phyloP scores from a whole-genome alignment of 2,113 vertebrate genomes.

The Calypte anna region DNA sequence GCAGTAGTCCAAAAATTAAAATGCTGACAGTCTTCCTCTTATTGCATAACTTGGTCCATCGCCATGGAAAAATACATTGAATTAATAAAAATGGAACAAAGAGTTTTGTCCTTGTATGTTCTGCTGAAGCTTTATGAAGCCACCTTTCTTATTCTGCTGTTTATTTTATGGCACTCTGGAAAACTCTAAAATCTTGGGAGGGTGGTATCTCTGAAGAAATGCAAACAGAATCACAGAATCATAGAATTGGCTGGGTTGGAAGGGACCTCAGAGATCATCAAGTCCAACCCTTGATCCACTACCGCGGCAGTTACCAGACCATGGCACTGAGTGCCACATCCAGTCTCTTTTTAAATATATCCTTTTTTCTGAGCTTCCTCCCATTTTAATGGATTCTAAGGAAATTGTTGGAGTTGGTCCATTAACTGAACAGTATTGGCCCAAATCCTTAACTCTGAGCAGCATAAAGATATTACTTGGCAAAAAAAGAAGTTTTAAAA shows the following conservation, averaged over 20 bases:
- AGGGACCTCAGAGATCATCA: too few species aligned
- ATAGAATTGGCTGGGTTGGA: too few species aligned
- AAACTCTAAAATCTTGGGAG: background rate
- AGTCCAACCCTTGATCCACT: too few species aligned
- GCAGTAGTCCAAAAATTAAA: conserved; percentile 59
- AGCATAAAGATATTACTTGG: background rate
- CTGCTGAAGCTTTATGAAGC: conserved; percentile 6
- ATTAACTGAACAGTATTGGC: background rate
- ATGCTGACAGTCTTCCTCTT: conserved; percentile 57
- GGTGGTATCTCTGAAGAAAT: background rate
- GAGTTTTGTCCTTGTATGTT: background rate
- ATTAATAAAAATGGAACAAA: conserved; percentile 48
- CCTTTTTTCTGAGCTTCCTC: background rate
- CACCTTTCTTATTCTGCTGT: background rate
- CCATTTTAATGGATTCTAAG: background rate
- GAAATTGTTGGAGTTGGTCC: background rate
- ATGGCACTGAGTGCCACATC: too few species aligned
- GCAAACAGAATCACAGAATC: background rate
- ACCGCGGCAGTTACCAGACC: too few species aligned
- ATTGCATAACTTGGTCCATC: conserved; percentile 41
- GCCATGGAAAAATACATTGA: conserved; percentile 67
- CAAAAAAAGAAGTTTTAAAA: background rate
- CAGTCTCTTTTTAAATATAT: too few species aligned
- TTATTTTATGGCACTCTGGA: background rate
- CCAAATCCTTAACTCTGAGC: background rate